Evolutionary conservation across 2,888 invertebrate species (phyloP), one percentile per base, ranked within the genome.

Genomic region (Pheosia gnoma): DNA sequence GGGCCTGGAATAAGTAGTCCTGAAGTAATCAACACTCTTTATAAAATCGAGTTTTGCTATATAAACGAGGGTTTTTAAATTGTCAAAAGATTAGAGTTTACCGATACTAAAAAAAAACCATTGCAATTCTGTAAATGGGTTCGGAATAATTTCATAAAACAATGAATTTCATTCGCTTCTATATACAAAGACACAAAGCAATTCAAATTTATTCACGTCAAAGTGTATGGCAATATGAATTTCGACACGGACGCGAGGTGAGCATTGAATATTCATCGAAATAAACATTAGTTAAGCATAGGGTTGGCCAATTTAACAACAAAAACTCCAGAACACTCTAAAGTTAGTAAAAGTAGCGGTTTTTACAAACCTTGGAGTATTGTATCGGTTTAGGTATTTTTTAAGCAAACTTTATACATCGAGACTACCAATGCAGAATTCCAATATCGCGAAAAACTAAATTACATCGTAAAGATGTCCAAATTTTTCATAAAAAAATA

Each of bases 151-250:
- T 61, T 57, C 53, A 49, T 57, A 58, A 53, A 62, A 64, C 62
- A 65, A 65, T 69, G 60, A 72, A 61, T 70, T 62, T 59, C 51
- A 59, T 69, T 72, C 36, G 60, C 39, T 58, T 11, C 38, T 55
- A 43, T 59, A 25, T 52, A 62, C 64, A 63, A 62, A 70, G 63
- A 61, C 53, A 39, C 39, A 68, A 71, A 67, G 62, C 53, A 68
- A 75, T 77, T 75, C 66, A 77, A 77, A 77, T 77, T 66, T 70
- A 77, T 75, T 77, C 74, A 59, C 65, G n/a, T 57, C 59, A 67
- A 69, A 70, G 25, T 65, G 60, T 66, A 70, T 56, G 61, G 56
- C 72, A 59, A 58, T 65, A 77, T 75, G 67, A 71, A 71, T 70
- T 74, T 74, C 70, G 67, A 66, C 66, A 67, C 69, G 72, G 53